A percentile compares a stretch with the other conserved stretches of the same genome.
These are phyloP conservation scores for Darwinula stevensoni DNA, from an alignment of 2,888 invertebrate genomes.

Conservation along the genomic window DNA sequence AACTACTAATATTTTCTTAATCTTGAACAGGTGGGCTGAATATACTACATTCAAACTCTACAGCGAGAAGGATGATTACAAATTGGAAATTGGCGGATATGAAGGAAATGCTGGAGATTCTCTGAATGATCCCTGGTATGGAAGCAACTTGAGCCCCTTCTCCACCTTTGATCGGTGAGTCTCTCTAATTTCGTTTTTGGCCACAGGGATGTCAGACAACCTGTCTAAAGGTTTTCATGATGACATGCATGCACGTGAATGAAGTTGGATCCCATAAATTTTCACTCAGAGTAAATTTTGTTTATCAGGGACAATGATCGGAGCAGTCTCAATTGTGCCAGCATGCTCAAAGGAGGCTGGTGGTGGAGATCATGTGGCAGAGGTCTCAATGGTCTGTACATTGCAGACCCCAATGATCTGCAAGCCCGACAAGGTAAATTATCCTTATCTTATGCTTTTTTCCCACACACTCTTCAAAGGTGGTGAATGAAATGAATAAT, in stretches of 20 bases:
- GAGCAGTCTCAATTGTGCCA: slow-evolving; percentile 65
- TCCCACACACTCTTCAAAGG: not conserved
- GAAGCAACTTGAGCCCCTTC: slow-evolving; percentile 72
- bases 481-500: too few relatives aligned
- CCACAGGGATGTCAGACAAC: too few relatives aligned
- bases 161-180: slow-evolving; percentile 56
- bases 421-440: slow-evolving; percentile 55
- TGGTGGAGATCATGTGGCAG: slow-evolving; percentile 85
- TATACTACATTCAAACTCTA: slow-evolving; percentile 76
- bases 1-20: too few relatives aligned
- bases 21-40: slow-evolving; percentile 52
- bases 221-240: too few relatives aligned
- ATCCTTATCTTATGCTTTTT: not conserved
- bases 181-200: too few relatives aligned
- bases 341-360: slow-evolving; percentile 80
- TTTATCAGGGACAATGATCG: slow-evolving; percentile 48
- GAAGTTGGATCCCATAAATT: too few relatives aligned
- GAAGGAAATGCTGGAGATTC: slow-evolving; percentile 74
- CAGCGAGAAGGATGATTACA: slow-evolving; percentile 68
- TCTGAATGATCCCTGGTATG: slow-evolving; percentile 75
- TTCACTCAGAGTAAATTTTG: too few relatives aligned
- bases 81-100: slow-evolving; percentile 67
- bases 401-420: slow-evolving; percentile 52
- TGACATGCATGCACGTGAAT: too few relatives aligned
- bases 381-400: slow-evolving; percentile 58